These are phyloP conservation scores for Oxygymnocypris stewartii DNA, from an alignment of 2,113 vertebrate species.

Conservation along the genomic window DNA sequence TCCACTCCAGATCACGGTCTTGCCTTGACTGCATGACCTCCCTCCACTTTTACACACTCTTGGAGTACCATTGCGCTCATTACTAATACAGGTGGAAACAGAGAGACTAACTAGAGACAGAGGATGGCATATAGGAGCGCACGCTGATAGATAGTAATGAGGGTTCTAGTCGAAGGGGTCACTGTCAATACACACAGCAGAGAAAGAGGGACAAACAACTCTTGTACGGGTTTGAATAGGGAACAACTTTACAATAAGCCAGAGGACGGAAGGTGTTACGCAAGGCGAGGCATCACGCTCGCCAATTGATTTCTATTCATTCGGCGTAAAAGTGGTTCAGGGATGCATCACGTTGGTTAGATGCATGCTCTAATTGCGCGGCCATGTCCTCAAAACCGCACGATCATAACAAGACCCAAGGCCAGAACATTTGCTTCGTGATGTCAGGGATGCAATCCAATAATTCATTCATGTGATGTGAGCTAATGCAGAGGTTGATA, in stretches of 20 bases:
- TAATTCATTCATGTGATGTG: slow-evolving; percentile 41
- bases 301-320: slow-evolving; percentile 41
- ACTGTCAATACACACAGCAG: background rate
- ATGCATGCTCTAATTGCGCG: slow-evolving; percentile 1
- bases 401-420: slow-evolving; percentile 27
- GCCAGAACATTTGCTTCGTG: slow-evolving; percentile 48
- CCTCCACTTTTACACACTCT: slow-evolving; percentile 37
- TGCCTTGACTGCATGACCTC: background rate
- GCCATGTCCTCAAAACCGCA: background rate
- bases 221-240: background rate
- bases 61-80: slow-evolving; percentile 34
- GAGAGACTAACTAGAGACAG: slow-evolving; percentile 19
- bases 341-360: slow-evolving; percentile 16
- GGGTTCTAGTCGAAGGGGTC: slow-evolving; percentile 60
- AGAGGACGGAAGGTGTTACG: background rate
- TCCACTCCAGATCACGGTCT: background rate
- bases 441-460: slow-evolving; percentile 33
- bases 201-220: slow-evolving; percentile 27
- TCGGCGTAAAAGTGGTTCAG: background rate
- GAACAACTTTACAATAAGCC: slow-evolving; percentile 13
- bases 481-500: slow-evolving; percentile 1
- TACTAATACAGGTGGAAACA: slow-evolving; percentile 25
- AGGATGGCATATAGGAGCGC: background rate
- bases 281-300: background rate
- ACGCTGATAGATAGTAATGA: slow-evolving; percentile 24